Conservation (phyloP, 2,888 invertebrate genomes). For the Julus scanicus region DNA sequence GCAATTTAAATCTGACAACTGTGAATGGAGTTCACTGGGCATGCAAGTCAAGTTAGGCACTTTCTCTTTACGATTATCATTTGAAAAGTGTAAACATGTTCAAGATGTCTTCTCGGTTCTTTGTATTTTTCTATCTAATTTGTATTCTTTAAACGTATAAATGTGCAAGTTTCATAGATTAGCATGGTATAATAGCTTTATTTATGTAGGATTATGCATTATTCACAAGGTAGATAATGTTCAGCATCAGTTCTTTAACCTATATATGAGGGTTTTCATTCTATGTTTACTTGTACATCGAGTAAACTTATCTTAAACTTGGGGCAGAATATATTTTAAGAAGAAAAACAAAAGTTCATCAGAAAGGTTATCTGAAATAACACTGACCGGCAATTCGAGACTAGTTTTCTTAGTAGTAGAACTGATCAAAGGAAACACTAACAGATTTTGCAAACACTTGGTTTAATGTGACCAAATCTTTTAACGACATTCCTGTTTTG, state of each 20-base stretch:
- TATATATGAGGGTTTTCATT: neutral
- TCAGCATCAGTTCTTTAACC: slow-evolving; percentile 4
- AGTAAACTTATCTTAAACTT: neutral
- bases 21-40: neutral
- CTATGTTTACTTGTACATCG: neutral
- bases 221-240: slow-evolving; percentile 27
- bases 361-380: neutral
- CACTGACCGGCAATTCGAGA: neutral
- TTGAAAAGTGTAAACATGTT: neutral
- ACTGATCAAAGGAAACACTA: neutral
- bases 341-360: slow-evolving; percentile 32
- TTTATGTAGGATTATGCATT: slow-evolving; percentile 17
- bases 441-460: no score
- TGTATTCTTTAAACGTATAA: neutral
- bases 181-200: neutral
- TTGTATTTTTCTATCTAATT: neutral
- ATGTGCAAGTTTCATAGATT: neutral
- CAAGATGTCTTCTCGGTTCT: neutral
- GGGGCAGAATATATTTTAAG: neutral
- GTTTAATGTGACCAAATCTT: no score
- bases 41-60: neutral
- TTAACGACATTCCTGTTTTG: no score
- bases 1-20: neutral
- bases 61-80: neutral
- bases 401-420: neutral